Conservation (phyloP, 92 coral and sea anemone species). For the Siderastrea radians region DNA sequence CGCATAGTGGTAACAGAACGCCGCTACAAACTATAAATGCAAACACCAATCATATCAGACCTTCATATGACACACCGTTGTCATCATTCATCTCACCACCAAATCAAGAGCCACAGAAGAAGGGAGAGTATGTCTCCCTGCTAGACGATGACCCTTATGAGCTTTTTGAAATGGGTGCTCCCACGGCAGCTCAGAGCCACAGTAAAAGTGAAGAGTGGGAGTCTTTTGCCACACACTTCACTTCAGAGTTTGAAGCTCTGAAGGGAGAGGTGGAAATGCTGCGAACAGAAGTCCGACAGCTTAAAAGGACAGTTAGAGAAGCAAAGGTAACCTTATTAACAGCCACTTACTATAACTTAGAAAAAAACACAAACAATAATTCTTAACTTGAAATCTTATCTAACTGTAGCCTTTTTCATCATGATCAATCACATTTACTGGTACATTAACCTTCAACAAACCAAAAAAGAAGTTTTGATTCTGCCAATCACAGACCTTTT, state of each 20-base stretch:
- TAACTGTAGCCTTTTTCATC: not conserved
- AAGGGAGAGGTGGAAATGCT: conserved; percentile 45
- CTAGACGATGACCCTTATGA: too few species aligned
- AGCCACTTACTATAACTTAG: not conserved
- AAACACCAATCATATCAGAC: not conserved
- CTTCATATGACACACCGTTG: not conserved
- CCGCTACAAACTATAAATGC: conserved; percentile 4
- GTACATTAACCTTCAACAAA: not conserved
- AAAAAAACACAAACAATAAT: not conserved
- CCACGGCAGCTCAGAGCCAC: too few species aligned
- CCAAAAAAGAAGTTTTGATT: not conserved
- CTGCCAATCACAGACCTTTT: not conserved
- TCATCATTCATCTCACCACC: not conserved
- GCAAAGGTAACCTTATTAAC: conserved; percentile 26
- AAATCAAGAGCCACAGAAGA: not conserved
- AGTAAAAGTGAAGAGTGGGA: too few species aligned
- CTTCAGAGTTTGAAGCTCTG: conserved; percentile 20
- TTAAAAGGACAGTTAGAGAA: conserved; percentile 31
- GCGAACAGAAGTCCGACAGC: conserved; percentile 11
- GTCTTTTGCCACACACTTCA: conserved; percentile 35
- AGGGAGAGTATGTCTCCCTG: too few species aligned
- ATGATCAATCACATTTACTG: not conserved
- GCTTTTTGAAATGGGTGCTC: too few species aligned
- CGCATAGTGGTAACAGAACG: not conserved
- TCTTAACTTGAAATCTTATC: not conserved